These are phyloP conservation scores for Perithous albicinctus DNA, from an alignment of 2,888 invertebrate genomes.

Conservation along the genomic window DNA sequence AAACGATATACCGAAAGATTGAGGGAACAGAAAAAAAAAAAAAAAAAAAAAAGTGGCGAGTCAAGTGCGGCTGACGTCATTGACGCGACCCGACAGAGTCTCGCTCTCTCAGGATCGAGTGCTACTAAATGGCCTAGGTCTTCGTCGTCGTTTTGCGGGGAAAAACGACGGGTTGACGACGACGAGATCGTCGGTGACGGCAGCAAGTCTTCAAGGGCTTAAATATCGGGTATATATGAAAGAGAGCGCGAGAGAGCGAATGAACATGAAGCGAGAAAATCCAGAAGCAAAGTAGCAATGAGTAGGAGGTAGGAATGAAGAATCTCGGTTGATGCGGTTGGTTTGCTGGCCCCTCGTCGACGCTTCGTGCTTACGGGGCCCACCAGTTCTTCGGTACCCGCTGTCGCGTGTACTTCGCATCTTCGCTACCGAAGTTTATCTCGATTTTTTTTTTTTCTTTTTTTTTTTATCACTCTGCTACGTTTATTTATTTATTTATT, in stretches of 20 bases:
- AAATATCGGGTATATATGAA: too few relatives aligned
- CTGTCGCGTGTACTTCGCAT: constrained; percentile 62
- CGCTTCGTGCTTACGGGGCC: constrained; percentile 67
- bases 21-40: too few relatives aligned
- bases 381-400: constrained; percentile 71
- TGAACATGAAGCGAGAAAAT: constrained; percentile 27
- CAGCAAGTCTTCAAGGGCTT: neutral
- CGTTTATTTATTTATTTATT: too few relatives aligned
- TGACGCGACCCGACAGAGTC: constrained; percentile 47
- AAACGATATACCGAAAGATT: constrained; percentile 26
- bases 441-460: neutral
- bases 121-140: constrained; percentile 26
- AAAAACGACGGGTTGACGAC: constrained; percentile 35
- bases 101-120: too few relatives aligned
- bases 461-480: neutral
- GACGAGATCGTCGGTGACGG: constrained; percentile 60
- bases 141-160: neutral
- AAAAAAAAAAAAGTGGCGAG: constrained; percentile 46
- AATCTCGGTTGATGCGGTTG: constrained; percentile 49
- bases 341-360: constrained; percentile 44
- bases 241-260: constrained; percentile 45
- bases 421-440: neutral
- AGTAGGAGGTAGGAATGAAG: constrained; percentile 66
- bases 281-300: constrained; percentile 14
- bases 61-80: constrained; percentile 63